Base-by-base conservation (phyloP, 1,140 invertebrate species). In the Pygmarrhopalites habei region DNA sequence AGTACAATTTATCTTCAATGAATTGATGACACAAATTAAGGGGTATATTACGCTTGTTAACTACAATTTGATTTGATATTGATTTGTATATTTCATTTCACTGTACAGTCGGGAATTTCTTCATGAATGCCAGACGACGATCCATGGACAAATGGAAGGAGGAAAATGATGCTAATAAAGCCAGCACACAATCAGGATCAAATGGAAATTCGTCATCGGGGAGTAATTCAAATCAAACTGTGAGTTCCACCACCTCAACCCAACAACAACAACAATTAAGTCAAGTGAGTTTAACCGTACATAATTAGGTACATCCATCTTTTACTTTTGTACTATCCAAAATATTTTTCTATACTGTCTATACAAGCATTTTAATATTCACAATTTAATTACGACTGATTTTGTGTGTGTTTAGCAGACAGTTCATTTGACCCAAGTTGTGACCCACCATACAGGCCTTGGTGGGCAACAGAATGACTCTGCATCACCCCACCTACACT, bases 101-200 rank as follows among this genome's bases (percentile, higher is more conserved):
- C n/a, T n/a, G n/a, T n/a, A n/a, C 97, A 19, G 96, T 99, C 19
- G 95, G 95, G 29, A 99, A 99, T 77, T 99, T 99, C 82, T 99
- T 99, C 81, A 99, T 99, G 97, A 99, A 99, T 78, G 96, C 96
- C 28, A 81, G 96, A 56, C 83, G 96, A 69, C 83, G 96, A 58
- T 95, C 93, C 2, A 93, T 97, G 87, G 96, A 99, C 79, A 98
- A 98, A 75, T 98, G 95, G 95, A 92, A 93, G 75, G 95, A 98
- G 76, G 95, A 96, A 71, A 68, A 53, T 28, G 64, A 65, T 39
- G 39, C 47, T 19, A 46, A 39, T 25, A 56, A 66, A 56, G 30
- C 29, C 43, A 23, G n/a, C 49, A 25, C 43, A 4, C 26, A 51
- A 14, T 14, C 61, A 17, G 59, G 60, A 0, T 65, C 63, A 7